Conservation (phyloP, 2,888 invertebrate species). For the Odontocolon sp. region DNA sequence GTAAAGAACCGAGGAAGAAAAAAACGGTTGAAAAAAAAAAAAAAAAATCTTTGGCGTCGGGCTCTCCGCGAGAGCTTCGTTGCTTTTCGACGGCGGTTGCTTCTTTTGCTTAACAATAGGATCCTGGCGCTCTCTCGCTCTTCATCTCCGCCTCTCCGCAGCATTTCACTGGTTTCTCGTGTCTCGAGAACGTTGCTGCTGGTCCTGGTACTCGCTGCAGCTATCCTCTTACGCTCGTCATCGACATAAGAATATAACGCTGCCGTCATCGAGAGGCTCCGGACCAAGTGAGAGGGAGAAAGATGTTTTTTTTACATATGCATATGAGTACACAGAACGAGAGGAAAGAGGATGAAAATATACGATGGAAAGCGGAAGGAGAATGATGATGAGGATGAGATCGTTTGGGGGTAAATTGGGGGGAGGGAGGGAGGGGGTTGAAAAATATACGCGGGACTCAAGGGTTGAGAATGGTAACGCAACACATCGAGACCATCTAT, state of each 20-base stretch:
- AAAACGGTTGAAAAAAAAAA: conserved; percentile 65
- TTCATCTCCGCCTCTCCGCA: conserved; percentile 28
- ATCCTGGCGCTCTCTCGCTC: conserved; percentile 53
- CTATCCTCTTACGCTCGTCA: conserved; percentile 57
- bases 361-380: conserved; percentile 57
- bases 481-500: conserved; percentile 72
- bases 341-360: no score
- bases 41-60: conserved; percentile 15
- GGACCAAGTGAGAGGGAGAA: conserved; percentile 38
- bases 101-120: conserved; percentile 77
- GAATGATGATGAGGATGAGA: conserved; percentile 45
- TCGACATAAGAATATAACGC: conserved; percentile 68
- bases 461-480: conserved; percentile 53
- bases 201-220: no score
- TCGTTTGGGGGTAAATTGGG: not conserved
- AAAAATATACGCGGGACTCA: conserved; percentile 21
- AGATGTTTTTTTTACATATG: conserved; percentile 24
- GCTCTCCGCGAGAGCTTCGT: conserved; percentile 49
- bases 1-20: conserved; percentile 55
- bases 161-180: conserved; percentile 16
- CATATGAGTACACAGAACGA: conserved; percentile 30
- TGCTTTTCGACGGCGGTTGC: conserved; percentile 71
- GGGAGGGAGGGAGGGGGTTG: not conserved
- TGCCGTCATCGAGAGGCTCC: conserved; percentile 60
- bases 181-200: not conserved